phyloP scores from a whole-genome alignment of 2,113 vertebrate species.

The Rhipidura dahli region DNA sequence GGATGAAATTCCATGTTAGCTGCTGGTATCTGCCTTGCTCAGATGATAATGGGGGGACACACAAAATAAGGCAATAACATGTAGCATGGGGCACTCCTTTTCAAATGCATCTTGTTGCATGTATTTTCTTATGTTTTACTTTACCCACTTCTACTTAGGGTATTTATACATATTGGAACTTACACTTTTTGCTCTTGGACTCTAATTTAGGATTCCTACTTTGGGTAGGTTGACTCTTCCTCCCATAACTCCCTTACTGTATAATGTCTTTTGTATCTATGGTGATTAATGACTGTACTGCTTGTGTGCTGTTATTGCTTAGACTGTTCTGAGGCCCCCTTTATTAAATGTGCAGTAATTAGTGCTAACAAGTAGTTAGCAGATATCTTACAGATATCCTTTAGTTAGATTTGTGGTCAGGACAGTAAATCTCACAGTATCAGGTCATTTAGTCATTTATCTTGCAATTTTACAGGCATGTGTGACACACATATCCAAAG shows the following conservation, averaged over 20 bases:
- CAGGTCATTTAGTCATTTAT: background rate
- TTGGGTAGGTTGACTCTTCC: background rate
- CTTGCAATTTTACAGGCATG: background rate
- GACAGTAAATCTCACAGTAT: background rate
- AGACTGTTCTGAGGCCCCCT: background rate
- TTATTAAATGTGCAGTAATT: background rate
- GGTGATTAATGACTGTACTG: background rate
- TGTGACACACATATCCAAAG: background rate
- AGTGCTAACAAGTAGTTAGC: background rate
- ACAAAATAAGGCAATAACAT: background rate
- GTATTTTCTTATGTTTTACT: background rate
- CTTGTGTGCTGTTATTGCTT: background rate
- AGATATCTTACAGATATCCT: background rate
- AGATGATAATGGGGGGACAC: background rate
- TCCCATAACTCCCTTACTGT: background rate
- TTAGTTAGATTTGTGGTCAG: background rate
- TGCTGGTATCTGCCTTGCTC: background rate
- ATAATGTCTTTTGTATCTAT: background rate
- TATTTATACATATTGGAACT: background rate
- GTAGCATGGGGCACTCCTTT: background rate
- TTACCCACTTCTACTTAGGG: background rate
- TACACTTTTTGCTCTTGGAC: background rate
- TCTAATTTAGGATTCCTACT: background rate
- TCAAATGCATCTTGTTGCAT: background rate
- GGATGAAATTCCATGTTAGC: background rate